phyloP scores from a whole-genome alignment of 2,113 vertebrate species.

The Scortum barcoo region DNA sequence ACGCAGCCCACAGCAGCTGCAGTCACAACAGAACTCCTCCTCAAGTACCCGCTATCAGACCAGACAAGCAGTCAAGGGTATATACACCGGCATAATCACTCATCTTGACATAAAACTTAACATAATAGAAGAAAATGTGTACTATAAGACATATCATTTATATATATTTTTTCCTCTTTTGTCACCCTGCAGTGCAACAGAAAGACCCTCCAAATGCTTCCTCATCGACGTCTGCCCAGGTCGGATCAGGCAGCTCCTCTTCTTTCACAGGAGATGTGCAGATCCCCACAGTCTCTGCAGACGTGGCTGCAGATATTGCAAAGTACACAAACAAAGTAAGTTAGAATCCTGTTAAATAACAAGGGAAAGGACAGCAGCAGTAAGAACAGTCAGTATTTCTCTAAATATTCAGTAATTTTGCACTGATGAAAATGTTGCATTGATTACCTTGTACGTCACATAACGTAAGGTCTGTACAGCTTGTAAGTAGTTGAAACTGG shows the following conservation, averaged over 20 bases:
- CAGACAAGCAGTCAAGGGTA: slow-evolving; percentile 97
- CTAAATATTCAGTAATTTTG: neutral
- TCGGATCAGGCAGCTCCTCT: slow-evolving; percentile 84
- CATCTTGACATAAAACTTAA: neutral
- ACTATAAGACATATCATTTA: neutral
- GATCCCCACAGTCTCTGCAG: slow-evolving; percentile 94
- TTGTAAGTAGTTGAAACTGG: neutral
- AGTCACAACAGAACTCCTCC: slow-evolving; percentile 82
- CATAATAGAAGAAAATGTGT: neutral
- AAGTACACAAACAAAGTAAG: slow-evolving; percentile 97
- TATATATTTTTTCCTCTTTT: neutral
- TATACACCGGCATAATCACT: neutral
- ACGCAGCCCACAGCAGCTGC: slow-evolving; percentile 72
- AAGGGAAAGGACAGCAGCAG: neutral
- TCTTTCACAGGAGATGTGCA: slow-evolving; percentile 87
- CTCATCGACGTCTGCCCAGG: slow-evolving; percentile 89
- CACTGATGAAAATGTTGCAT: too few species aligned
- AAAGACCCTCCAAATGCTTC: slow-evolving; percentile 93
- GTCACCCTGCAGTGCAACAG: slow-evolving; percentile 88
- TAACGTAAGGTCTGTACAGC: neutral
- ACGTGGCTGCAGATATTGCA: slow-evolving; percentile 96
- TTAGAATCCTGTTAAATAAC: slow-evolving; percentile 3
- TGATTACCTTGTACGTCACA: neutral
- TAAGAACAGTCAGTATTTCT: neutral
- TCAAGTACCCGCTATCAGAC: slow-evolving; percentile 97